Evolutionary conservation across 2,888 invertebrate species (phyloP).

Genomic region (Biston stratarius): DNA sequence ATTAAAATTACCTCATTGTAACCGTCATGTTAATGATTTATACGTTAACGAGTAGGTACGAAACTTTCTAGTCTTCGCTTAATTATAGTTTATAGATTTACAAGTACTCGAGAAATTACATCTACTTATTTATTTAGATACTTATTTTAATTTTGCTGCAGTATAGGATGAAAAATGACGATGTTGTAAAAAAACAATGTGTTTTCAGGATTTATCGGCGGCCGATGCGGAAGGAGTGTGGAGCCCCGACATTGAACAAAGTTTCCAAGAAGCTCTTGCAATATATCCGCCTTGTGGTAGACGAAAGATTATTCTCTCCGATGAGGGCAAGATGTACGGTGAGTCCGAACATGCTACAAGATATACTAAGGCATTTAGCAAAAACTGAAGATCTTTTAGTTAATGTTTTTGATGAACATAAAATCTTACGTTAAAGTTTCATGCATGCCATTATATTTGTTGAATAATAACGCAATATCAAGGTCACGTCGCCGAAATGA

Average conservation of each 20-base stretch:
- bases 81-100: not conserved
- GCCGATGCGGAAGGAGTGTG: constrained; percentile 99
- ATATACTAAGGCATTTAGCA: constrained; percentile 18
- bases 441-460: constrained; percentile 36
- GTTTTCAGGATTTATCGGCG: constrained; percentile 94
- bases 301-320: constrained; percentile 99
- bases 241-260: constrained; percentile 99
- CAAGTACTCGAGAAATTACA: not conserved
- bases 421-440: constrained; percentile 11
- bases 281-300: constrained; percentile 99
- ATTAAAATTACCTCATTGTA: constrained; percentile 22
- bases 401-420: not conserved
- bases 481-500: constrained; percentile 75
- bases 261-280: constrained; percentile 99
- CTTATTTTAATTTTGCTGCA: not conserved
- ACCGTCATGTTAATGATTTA: constrained; percentile 13
- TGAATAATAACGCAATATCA: constrained; percentile 76
- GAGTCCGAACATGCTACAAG: constrained; percentile 86
- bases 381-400: not conserved
- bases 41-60: constrained; percentile 6
- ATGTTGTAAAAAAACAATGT: not conserved
- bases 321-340: constrained; percentile 99
- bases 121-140: not conserved
- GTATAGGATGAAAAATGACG: not conserved
- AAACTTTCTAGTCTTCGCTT: constrained; percentile 2